These are phyloP conservation scores for Hestina assimilis DNA, from an alignment of 1,140 invertebrate species.

Conservation along the genomic window DNA sequence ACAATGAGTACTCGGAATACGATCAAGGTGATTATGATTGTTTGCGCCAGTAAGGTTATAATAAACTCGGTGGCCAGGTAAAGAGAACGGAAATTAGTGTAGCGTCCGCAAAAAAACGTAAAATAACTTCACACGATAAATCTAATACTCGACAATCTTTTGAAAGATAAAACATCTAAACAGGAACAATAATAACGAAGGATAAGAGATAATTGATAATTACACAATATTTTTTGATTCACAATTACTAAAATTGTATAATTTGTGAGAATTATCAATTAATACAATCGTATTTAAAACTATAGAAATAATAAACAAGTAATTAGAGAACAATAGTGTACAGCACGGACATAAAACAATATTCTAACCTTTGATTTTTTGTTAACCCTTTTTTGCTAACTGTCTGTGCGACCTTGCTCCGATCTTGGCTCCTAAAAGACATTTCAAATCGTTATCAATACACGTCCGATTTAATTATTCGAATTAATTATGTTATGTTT, in stretches of 20 bases:
- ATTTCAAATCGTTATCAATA: constrained; percentile 26
- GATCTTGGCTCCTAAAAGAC: constrained; percentile 33
- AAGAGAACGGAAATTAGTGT: constrained; percentile 21
- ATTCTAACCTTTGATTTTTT: constrained; percentile 4
- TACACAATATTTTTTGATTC: too few relatives aligned
- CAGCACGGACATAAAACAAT: constrained; percentile 14
- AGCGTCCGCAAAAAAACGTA: constrained; percentile 9
- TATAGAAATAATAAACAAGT: background rate
- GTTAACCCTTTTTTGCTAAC: constrained; percentile 19
- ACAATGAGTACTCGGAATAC: constrained; percentile 14
- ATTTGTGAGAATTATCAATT: constrained; percentile 8
- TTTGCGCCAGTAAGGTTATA: constrained; percentile 20
- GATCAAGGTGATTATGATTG: constrained; percentile 25
- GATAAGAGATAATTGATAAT: too few relatives aligned
- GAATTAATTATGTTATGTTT: constrained; percentile 18
- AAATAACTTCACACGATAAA: background rate
- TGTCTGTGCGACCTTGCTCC: constrained; percentile 34
- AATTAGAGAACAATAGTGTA: constrained; percentile 13
- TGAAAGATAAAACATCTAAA: too few relatives aligned
- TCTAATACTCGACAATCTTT: background rate
- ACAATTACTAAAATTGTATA: constrained; percentile 15
- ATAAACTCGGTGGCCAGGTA: constrained; percentile 17
- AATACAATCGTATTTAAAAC: constrained; percentile 12
- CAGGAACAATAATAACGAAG: too few relatives aligned
- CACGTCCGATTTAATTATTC: constrained; percentile 20